A percentile compares a stretch with the other conserved stretches of the same genome.
These are phyloP conservation scores for Anomalospiza imberbis DNA, from an alignment of 2,797 vertebrate species.

Conservation along the genomic window DNA sequence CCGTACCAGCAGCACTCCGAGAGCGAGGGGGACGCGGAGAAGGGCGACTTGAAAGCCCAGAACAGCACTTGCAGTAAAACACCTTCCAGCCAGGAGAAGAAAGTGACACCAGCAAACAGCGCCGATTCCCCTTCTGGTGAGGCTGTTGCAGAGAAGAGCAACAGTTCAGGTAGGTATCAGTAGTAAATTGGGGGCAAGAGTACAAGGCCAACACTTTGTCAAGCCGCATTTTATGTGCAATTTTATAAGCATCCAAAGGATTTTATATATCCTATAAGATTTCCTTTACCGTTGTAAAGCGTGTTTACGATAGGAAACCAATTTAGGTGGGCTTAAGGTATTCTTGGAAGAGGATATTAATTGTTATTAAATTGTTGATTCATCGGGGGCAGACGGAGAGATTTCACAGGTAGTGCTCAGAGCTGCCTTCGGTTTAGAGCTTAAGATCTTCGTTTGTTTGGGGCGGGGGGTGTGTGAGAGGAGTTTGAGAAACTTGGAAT, in stretches of 20 bases:
- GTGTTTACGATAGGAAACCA: constrained; percentile 94
- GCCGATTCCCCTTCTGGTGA: constrained; percentile 86
- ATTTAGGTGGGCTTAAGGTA: constrained; percentile 82
- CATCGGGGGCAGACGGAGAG: neutral
- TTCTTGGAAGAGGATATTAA: constrained; percentile 72
- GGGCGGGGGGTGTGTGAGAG: constrained; percentile 16
- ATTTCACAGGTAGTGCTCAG: constrained; percentile 40
- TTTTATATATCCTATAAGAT: constrained; percentile 98
- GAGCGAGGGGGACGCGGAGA: constrained; percentile 77
- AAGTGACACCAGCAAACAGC: constrained; percentile 77
- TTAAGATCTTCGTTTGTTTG: constrained; percentile 18
- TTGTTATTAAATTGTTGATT: constrained; percentile 61
- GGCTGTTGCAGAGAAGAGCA: constrained; percentile 87
- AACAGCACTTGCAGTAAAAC: constrained; percentile 76
- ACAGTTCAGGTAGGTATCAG: constrained; percentile 85
- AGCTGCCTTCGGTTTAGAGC: neutral
- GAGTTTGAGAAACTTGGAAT: constrained; percentile 63
- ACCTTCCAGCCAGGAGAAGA: constrained; percentile 80
- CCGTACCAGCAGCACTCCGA: constrained; percentile 69
- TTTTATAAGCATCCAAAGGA: constrained; percentile 98
- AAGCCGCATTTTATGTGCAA: constrained; percentile 85
- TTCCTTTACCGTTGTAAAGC: constrained; percentile 92
- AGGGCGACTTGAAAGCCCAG: constrained; percentile 81
- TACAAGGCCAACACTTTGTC: constrained; percentile 79
- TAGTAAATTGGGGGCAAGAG: constrained; percentile 59